Evolutionary conservation across 2,888 invertebrate species (phyloP).

Genomic region (Invenusta paracnida): DNA sequence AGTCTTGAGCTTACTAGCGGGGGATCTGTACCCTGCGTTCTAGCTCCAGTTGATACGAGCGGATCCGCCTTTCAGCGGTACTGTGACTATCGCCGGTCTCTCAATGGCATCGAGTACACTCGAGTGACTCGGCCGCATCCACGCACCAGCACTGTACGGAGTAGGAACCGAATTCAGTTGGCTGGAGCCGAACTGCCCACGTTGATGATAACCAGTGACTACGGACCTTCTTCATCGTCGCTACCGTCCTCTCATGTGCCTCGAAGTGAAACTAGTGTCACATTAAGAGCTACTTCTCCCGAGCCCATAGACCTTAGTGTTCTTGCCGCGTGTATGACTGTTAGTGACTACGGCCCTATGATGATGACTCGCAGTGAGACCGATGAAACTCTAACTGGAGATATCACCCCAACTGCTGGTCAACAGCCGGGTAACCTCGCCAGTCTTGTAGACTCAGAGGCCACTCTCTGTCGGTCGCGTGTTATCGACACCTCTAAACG

Average conservation of each 20-base stretch:
- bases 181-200: not conserved
- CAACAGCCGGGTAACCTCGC: not conserved
- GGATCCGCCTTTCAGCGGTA: constrained; percentile 7
- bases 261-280: not conserved
- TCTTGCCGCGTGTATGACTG: not conserved
- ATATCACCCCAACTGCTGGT: not conserved
- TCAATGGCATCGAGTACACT: not conserved
- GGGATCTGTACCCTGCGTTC: not conserved
- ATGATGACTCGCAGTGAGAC: constrained; percentile 11
- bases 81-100: constrained; percentile 4
- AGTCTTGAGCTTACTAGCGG: not conserved
- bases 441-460: not conserved
- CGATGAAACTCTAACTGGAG: not conserved
- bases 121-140: not conserved
- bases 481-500: not conserved
- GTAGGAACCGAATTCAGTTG: not conserved
- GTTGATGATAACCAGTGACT: not conserved
- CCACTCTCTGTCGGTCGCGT: not conserved
- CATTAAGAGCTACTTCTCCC: not conserved
- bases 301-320: not conserved
- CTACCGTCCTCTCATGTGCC: not conserved
- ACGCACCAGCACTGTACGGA: not conserved
- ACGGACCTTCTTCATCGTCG: too few species aligned
- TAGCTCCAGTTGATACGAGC: not conserved
- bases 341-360: constrained; percentile 20